These are phyloP conservation scores for Vanessa cardui DNA, from an alignment of 2,888 invertebrate genomes.

Conservation along the genomic window DNA sequence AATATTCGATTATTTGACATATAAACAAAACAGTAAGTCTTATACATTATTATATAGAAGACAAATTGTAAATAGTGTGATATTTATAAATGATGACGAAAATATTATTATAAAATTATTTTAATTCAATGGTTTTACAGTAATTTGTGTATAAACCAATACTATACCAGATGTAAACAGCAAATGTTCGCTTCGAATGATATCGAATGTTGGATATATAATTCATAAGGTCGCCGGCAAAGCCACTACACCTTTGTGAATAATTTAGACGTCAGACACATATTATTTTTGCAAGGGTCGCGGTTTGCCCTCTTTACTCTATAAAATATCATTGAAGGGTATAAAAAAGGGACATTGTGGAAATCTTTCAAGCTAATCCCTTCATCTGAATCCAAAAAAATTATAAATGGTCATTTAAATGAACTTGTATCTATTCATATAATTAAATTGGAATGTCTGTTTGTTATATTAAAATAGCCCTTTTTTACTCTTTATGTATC, in stretches of 20 bases:
- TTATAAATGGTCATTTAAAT: not conserved
- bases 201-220: conserved; percentile 76
- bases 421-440: not conserved
- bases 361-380: conserved; percentile 40
- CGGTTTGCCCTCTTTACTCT: conserved; percentile 64
- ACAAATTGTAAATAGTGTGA: not conserved
- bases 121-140: not conserved
- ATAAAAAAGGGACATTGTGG: conserved; percentile 47
- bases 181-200: conserved; percentile 52
- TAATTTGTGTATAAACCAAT: conserved; percentile 21
- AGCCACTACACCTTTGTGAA: conserved; percentile 75
- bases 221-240: conserved; percentile 68
- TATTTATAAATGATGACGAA: not conserved
- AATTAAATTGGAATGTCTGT: too few species aligned
- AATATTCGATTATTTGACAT: not conserved
- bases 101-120: not conserved
- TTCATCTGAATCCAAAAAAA: conserved; percentile 3
- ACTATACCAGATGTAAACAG: conserved; percentile 45
- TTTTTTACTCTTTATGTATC: too few species aligned
- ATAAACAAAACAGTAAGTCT: not conserved
- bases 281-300: conserved; percentile 75
- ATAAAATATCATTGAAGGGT: conserved; percentile 67
- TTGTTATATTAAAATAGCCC: too few species aligned
- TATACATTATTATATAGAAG: not conserved
- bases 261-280: conserved; percentile 71